These are phyloP conservation scores for Lasioglossum figueresi DNA, from an alignment of 2,888 invertebrate genomes.

Conservation along the genomic window DNA sequence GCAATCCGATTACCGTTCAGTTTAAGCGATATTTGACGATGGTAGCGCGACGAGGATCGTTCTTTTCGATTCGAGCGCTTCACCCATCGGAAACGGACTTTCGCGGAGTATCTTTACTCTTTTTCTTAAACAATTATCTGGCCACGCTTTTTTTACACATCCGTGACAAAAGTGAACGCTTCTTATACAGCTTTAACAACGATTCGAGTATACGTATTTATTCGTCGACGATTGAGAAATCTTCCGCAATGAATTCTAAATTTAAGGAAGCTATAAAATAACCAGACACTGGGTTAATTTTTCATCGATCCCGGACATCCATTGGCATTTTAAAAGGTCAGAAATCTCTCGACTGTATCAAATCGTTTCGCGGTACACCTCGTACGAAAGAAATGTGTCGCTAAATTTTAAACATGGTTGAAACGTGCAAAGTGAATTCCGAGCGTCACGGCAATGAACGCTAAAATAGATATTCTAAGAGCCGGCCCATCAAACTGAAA, in stretches of 20 bases:
- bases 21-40: slow-evolving; percentile 66
- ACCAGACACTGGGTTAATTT: not conserved
- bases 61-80: not conserved
- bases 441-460: not conserved
- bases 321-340: not conserved
- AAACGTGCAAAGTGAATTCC: not conserved
- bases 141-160: not conserved
- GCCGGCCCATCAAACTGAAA: not conserved
- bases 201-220: no score
- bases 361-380: not conserved
- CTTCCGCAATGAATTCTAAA: not conserved
- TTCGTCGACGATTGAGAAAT: not conserved
- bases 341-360: not conserved
- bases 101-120: not conserved
- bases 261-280: not conserved
- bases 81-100: not conserved
- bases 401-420: not conserved
- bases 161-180: not conserved
- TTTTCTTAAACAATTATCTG: not conserved
- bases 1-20: slow-evolving; percentile 75
- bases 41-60: slow-evolving; percentile 32
- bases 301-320: not conserved
- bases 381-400: not conserved
- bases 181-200: not conserved
- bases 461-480: not conserved